Evolutionary conservation across 2,797 vertebrate genomes (phyloP).

Genomic region (Pristis pectinata): DNA sequence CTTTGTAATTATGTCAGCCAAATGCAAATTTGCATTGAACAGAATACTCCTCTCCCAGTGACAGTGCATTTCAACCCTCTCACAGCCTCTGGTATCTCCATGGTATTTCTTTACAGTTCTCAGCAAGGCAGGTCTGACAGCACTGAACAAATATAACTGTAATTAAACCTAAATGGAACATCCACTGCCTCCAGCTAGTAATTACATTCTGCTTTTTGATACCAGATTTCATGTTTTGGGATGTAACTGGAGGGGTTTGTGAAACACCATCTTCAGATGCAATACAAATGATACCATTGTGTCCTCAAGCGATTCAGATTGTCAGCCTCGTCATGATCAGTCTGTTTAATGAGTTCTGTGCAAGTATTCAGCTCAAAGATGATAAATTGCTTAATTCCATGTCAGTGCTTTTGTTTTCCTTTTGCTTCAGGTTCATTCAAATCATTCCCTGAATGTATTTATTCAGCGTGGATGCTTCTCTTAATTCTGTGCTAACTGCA

Average conservation of each 20-base stretch:
- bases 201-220: neutral
- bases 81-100: neutral
- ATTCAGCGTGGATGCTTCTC: neutral
- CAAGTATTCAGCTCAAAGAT: neutral
- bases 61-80: neutral
- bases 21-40: conserved; percentile 18
- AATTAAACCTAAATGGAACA: conserved; percentile 24
- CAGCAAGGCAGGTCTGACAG: conserved; percentile 1
- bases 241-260: neutral
- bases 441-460: neutral
- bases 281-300: neutral
- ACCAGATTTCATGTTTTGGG: conserved; percentile 8
- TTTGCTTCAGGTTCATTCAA: neutral
- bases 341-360: neutral
- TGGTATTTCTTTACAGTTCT: neutral
- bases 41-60: neutral
- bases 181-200: conserved; percentile 23
- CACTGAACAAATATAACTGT: conserved; percentile 1
- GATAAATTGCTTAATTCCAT: neutral
- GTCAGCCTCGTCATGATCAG: neutral
- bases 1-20: neutral
- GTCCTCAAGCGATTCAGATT: neutral
- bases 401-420: neutral
- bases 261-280: neutral
- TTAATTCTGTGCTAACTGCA: neutral